A percentile compares a stretch with the other conserved stretches of the same genome.
phyloP scores from a whole-genome alignment of 2,888 invertebrate species.

The Caenorhabditis imperialis region DNA sequence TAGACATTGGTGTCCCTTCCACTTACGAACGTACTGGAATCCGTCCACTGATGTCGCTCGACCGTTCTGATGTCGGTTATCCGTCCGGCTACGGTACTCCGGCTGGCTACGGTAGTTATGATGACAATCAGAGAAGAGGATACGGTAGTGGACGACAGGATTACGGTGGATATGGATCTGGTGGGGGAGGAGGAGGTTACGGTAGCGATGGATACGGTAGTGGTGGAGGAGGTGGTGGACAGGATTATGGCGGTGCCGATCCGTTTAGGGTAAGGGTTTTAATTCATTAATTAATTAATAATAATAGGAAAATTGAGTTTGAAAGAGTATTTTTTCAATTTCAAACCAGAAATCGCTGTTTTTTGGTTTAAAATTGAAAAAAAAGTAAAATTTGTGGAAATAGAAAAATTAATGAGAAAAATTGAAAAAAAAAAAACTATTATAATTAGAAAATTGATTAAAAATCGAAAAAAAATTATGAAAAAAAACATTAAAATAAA shows the following conservation, averaged over 20 bases:
- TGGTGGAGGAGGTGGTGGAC: conserved; percentile 9
- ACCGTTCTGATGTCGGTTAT: conserved; percentile 20
- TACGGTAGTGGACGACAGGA: conserved; percentile 16
- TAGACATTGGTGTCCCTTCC: no score
- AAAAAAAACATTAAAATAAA: no score
- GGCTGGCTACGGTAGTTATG: conserved; percentile 7
- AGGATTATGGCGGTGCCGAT: conserved; percentile 15
- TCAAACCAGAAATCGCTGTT: no score
- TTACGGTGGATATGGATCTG: conserved; percentile 10
- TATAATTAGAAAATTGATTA: no score
- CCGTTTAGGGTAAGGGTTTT: conserved; percentile 20
- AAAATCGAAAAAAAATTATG: no score
- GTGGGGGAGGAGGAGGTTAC: conserved; percentile 13
- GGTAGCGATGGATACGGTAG: conserved; percentile 20
- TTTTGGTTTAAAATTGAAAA: conserved; percentile 1
- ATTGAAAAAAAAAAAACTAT: no score
- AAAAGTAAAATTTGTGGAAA: no score
- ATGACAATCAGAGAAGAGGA: conserved; percentile 7
- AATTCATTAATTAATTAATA: no score
- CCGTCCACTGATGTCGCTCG: conserved; percentile 39
- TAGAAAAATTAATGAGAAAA: no score
- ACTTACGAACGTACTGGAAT: conserved; percentile 35
- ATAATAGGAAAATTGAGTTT: no score
- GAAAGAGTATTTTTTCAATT: no score
- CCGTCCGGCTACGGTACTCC: not conserved